These are phyloP conservation scores for Phrynosoma blainvillii DNA, from an alignment of 2,113 vertebrate genomes.

Conservation along the genomic window DNA sequence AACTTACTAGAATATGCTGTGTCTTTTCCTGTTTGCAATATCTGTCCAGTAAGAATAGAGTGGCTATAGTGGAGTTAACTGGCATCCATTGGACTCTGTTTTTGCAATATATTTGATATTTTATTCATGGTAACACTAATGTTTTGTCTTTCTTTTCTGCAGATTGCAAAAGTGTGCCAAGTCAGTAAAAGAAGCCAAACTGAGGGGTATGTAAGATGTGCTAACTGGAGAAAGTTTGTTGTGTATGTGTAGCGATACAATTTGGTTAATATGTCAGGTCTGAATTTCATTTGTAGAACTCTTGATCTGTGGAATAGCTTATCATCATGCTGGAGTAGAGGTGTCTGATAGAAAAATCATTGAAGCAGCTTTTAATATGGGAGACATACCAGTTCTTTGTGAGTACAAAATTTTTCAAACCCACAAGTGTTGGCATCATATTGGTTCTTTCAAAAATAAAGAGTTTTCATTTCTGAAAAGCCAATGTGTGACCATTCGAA, in stretches of 20 bases:
- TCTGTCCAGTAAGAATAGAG: background rate
- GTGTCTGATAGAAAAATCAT: conserved; percentile 90
- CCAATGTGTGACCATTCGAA: conserved; percentile 23
- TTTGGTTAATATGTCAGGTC: background rate
- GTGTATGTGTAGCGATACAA: conserved; percentile 27
- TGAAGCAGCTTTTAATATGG: conserved; percentile 87
- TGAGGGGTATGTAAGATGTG: conserved; percentile 84
- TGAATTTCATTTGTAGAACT: conserved; percentile 80
- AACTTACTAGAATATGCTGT: background rate
- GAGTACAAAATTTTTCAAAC: conserved; percentile 69
- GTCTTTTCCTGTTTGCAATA: background rate
- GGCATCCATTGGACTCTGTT: background rate
- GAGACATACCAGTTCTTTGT: conserved; percentile 96
- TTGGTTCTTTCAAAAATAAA: conserved; percentile 30
- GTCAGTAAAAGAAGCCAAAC: conserved; percentile 87
- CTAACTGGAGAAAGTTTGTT: conserved; percentile 17
- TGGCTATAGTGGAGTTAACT: background rate
- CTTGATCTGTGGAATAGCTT: conserved; percentile 87
- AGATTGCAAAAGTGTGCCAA: conserved; percentile 89
- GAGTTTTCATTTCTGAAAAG: background rate
- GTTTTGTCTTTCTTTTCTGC: conserved; percentile 39
- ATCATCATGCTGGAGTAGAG: conserved; percentile 95
- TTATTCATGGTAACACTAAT: background rate
- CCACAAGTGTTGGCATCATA: conserved; percentile 32
- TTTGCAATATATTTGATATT: background rate